phyloP scores from a whole-genome alignment of 2,113 vertebrate genomes.

The Corapipo altera region DNA sequence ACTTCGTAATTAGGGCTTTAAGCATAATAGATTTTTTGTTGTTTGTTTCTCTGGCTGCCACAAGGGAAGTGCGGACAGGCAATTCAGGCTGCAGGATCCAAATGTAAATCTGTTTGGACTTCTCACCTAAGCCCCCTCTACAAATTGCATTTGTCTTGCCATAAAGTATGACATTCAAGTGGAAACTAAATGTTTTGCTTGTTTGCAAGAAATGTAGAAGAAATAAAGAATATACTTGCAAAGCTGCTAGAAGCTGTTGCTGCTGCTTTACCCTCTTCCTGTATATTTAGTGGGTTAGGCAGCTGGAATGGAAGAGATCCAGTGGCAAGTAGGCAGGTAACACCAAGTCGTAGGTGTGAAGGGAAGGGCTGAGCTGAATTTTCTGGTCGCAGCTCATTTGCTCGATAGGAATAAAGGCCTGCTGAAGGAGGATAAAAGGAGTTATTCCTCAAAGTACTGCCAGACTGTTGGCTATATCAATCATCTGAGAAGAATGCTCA shows the following conservation, averaged over 20 bases:
- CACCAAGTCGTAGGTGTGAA: background rate
- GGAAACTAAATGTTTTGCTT: background rate
- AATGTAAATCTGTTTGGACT: background rate
- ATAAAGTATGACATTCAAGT: background rate
- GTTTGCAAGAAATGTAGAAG: background rate
- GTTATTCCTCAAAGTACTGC: background rate
- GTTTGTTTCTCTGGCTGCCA: background rate
- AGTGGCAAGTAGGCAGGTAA: background rate
- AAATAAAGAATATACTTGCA: background rate
- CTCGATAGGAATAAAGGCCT: background rate
- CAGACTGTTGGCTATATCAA: background rate
- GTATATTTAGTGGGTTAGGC: background rate
- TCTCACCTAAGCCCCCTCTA: background rate
- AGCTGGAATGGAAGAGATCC: background rate
- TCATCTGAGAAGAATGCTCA: background rate
- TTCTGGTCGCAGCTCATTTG: background rate
- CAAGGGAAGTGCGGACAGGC: background rate
- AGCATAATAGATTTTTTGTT: background rate
- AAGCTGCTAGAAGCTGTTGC: background rate
- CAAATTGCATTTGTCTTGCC: background rate
- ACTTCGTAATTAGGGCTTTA: background rate
- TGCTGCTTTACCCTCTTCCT: background rate
- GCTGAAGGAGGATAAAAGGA: background rate
- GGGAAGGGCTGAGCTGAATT: background rate
- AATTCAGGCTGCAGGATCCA: background rate